Conservation (phyloP, 2,113 vertebrate genomes). For the Alethe castanea region DNA sequence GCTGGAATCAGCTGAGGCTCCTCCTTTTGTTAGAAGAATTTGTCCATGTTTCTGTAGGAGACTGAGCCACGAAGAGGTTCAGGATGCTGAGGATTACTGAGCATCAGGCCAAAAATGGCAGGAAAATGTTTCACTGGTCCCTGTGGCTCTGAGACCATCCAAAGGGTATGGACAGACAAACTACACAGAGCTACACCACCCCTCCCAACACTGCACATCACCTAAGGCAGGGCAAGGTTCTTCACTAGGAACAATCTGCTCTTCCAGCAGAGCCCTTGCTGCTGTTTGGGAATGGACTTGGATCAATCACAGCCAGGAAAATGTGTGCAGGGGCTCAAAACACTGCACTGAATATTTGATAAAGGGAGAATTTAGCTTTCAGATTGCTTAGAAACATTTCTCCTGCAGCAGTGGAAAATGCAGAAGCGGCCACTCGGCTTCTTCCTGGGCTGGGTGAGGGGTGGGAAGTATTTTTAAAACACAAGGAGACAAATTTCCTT, state of each 20-base stretch:
- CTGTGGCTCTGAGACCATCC: background rate
- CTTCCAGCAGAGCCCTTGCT: background rate
- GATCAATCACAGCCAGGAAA: background rate
- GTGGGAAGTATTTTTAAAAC: background rate
- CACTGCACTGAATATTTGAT: background rate
- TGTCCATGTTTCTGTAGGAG: background rate
- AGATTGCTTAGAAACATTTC: background rate
- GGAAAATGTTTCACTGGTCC: background rate
- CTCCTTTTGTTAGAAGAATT: background rate
- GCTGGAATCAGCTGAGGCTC: conserved; percentile 12
- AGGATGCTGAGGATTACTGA: background rate
- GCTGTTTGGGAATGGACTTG: background rate
- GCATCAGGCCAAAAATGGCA: background rate
- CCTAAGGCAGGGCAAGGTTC: background rate
- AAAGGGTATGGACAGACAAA: background rate
- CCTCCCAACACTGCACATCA: background rate
- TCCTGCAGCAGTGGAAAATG: background rate
- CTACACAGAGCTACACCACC: background rate
- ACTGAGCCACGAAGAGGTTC: background rate
- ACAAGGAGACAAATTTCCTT: background rate
- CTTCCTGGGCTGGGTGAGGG: background rate
- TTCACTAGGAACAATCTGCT: background rate
- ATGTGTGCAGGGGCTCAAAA: background rate
- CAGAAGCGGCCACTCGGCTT: background rate
- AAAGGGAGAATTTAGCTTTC: background rate